Base-by-base conservation (phyloP, 2,888 invertebrate species). In the Ferdinandea cuprea region DNA sequence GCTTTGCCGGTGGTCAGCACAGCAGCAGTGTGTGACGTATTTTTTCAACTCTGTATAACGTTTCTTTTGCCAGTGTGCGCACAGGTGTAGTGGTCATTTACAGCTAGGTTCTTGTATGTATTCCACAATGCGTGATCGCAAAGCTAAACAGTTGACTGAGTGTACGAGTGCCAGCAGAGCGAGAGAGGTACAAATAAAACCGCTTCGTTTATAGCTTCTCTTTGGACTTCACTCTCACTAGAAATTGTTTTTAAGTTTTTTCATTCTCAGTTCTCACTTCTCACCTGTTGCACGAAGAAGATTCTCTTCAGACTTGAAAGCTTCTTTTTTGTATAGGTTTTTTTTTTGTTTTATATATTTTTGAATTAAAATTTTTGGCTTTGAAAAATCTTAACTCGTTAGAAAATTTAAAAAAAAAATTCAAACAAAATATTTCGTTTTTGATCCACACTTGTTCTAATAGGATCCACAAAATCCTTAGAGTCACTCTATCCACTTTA, bases 221-320 rank as follows among this genome's bases (percentile, higher is more conserved):
- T 84, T 73, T 86, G 84, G 85, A 87, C 85, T 87, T 87, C 88
- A 88, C 88, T 88, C 88, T 87, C 88, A 87, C 87, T 88, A 86
- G 87, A 86, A 86, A n/a, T n/a, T n/a, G n/a, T n/a, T 86, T 86
- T 81, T 88, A 85, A 85, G 85, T 86, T 87, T 87, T 87, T 85
- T 86, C 86, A 86, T 87, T 88, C n/a, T 46, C n/a, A 17, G n/a
- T 13, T n/a, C n/a, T n/a, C n/a, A n/a, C n/a, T 35, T 52, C 37
- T 72, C 52, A 56, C 50, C 37, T 73, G 71, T 69, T 77, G 44
- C 40, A 52, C 17, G n/a, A n/a, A n/a, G n/a, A n/a, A 17, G 40
- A 35, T 30, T 68, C 77, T 73, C 74, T 83, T 77, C 54, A 13
- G 9, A 1, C 15, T 52, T 59, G 28, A 11, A 13, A 44, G 54